A percentile compares a stretch with the other conserved stretches of the same genome.
Conservation (phyloP, 1,140 invertebrate genomes). For the Drosophila melanogaster region Release_6_plus_ISO1_MT NT_037436.4:6085001-6085500, state of each 20-base stretch:
- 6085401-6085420: too few relatives aligned
- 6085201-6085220: conserved; percentile 61
- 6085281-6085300: too few relatives aligned
- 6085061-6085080: conserved; percentile 29
- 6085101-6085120: conserved; percentile 54
- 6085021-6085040: conserved; percentile 74
- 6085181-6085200: conserved; percentile 41
- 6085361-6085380: too few relatives aligned
- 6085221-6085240: background rate
- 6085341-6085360: too few relatives aligned
- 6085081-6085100: conserved; percentile 45
- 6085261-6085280: background rate
- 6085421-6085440: background rate
- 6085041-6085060: conserved; percentile 52
- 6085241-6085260: too few relatives aligned
- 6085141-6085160: conserved; percentile 24
- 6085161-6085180: conserved; percentile 58
- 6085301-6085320: too few relatives aligned
- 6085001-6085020: conserved; percentile 80
- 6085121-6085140: conserved; percentile 40
- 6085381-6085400: too few relatives aligned
- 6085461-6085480: background rate
- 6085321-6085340: too few relatives aligned
- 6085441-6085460: background rate
- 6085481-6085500: conserved; percentile 45